Conservation (phyloP, 2,888 invertebrate genomes). For the Erebia epiphron region DNA sequence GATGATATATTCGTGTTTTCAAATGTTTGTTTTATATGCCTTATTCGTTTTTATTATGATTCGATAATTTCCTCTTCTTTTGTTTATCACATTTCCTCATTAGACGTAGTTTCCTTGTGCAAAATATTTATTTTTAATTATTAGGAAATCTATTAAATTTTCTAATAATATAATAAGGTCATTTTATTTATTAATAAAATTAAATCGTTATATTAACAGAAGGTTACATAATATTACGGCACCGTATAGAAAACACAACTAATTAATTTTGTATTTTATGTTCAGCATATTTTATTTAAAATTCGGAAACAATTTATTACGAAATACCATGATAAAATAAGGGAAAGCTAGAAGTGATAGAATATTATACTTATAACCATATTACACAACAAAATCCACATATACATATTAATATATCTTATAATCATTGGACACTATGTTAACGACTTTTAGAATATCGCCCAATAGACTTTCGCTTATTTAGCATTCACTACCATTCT, state of each 20-base stretch:
- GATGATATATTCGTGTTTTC: slow-evolving; percentile 5
- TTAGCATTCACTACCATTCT: slow-evolving; percentile 13
- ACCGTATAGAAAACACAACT: neutral
- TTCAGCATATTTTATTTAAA: neutral
- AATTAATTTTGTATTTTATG: neutral
- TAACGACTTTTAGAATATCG: slow-evolving; percentile 16
- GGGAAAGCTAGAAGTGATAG: slow-evolving; percentile 6
- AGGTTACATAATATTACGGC: too few relatives aligned
- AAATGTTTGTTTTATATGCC: neutral
- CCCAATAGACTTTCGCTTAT: slow-evolving; percentile 19
- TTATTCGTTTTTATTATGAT: neutral
- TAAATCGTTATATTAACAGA: neutral
- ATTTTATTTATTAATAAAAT: neutral
- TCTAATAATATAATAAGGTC: neutral
- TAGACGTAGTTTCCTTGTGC: too few relatives aligned
- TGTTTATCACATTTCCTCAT: too few relatives aligned
- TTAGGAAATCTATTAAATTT: too few relatives aligned
- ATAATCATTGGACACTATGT: slow-evolving; percentile 13
- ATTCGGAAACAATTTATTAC: neutral
- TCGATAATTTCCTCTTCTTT: too few relatives aligned
- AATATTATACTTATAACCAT: neutral
- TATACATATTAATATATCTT: slow-evolving; percentile 14
- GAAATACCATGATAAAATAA: neutral
- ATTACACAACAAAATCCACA: slow-evolving; percentile 3
- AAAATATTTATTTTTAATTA: too few relatives aligned